Evolutionary conservation across 2,113 vertebrate species (phyloP).

Genomic region (Indicator indicator): DNA sequence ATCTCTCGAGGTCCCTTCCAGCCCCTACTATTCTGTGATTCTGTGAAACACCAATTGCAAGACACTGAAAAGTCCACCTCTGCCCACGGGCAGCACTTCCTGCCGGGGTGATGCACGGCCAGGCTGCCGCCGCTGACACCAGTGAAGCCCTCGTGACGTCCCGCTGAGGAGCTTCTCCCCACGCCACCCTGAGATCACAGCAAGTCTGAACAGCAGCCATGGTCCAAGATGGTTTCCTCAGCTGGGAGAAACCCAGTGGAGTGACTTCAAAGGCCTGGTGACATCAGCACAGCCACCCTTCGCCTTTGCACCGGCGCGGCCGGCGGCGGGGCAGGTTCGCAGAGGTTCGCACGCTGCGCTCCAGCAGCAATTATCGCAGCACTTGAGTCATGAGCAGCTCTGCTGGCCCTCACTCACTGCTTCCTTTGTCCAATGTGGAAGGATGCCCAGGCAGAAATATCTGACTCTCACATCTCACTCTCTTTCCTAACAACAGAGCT

Average conservation of each 20-base stretch:
- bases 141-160: slow-evolving; percentile 53
- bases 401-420: slow-evolving; percentile 26
- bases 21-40: no score
- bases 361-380: slow-evolving; percentile 27
- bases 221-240: not conserved
- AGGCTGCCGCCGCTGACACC: not conserved
- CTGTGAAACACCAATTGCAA: no score
- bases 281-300: slow-evolving; percentile 9
- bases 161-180: not conserved
- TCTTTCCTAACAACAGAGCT: not conserved
- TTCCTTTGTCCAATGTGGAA: slow-evolving; percentile 66
- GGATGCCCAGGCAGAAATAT: slow-evolving; percentile 30
- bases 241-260: not conserved
- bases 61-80: no score
- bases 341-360: not conserved
- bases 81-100: no score
- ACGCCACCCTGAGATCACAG: not conserved
- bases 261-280: slow-evolving; percentile 59
- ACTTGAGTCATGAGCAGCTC: slow-evolving; percentile 59
- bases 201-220: slow-evolving; percentile 21
- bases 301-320: not conserved
- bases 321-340: not conserved
- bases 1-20: no score
- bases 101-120: no score
- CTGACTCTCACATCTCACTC: not conserved